Evolutionary conservation across 2,797 vertebrate species (phyloP).

Genomic region (Perodicticus potto): DNA sequence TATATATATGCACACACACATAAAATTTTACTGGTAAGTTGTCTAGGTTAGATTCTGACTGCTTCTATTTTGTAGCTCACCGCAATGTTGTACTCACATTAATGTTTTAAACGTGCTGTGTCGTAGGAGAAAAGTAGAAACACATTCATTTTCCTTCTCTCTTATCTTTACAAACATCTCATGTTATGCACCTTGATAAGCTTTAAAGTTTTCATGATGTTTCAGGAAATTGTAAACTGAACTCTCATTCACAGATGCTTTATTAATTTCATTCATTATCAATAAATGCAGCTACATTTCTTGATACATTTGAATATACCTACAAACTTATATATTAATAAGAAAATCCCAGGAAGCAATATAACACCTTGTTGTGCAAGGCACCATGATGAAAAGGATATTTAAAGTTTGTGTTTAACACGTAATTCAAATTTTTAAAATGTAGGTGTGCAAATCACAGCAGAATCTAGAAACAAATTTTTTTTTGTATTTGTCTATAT

Average conservation of each 20-base stretch:
- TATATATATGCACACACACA: too few relatives aligned
- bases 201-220: slow-evolving; percentile 78
- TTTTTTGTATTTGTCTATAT: slow-evolving; percentile 71
- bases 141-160: slow-evolving; percentile 59
- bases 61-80: slow-evolving; percentile 85
- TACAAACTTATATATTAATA: slow-evolving; percentile 77
- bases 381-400: slow-evolving; percentile 76
- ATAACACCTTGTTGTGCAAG: slow-evolving; percentile 75
- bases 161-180: slow-evolving; percentile 24
- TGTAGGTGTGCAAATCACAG: slow-evolving; percentile 76
- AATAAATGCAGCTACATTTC: slow-evolving; percentile 74
- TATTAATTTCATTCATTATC: slow-evolving; percentile 78
- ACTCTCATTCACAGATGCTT: slow-evolving; percentile 67
- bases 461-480: slow-evolving; percentile 78
- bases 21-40: not conserved
- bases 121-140: slow-evolving; percentile 73
- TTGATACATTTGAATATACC: slow-evolving; percentile 62
- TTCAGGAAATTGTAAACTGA: slow-evolving; percentile 77
- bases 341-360: slow-evolving; percentile 73
- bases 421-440: slow-evolving; percentile 81
- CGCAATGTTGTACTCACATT: slow-evolving; percentile 84
- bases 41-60: not conserved
- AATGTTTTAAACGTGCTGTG: slow-evolving; percentile 80
- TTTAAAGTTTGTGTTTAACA: slow-evolving; percentile 79
- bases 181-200: slow-evolving; percentile 67